phyloP scores from a whole-genome alignment of 2,888 invertebrate species.

The Alcis repandata region DNA sequence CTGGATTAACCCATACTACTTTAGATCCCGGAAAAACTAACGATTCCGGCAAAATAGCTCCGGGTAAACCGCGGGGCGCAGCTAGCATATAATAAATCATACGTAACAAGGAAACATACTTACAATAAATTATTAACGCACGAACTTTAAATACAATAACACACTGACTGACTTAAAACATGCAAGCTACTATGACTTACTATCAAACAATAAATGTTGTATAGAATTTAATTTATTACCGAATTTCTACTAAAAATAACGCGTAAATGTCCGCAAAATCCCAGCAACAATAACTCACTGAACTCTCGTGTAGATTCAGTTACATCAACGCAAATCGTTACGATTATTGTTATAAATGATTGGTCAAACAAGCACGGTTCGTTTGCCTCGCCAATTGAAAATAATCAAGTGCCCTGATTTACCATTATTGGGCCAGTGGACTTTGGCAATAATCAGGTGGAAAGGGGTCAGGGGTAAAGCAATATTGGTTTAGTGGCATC shows the following conservation, averaged over 20 bases:
- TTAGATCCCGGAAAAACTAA: too few species aligned
- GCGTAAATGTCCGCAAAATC: not conserved
- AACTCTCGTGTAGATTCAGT: slow-evolving; percentile 26
- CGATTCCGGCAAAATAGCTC: too few species aligned
- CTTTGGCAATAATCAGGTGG: slow-evolving; percentile 27
- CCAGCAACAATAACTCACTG: slow-evolving; percentile 6
- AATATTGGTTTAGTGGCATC: slow-evolving; percentile 34
- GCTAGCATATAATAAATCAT: too few species aligned
- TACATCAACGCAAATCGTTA: slow-evolving; percentile 41
- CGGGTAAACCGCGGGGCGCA: too few species aligned
- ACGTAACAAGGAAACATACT: slow-evolving; percentile 2
- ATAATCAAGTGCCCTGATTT: slow-evolving; percentile 34
- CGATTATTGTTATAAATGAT: slow-evolving; percentile 32
- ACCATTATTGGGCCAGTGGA: slow-evolving; percentile 27
- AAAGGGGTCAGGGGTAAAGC: slow-evolving; percentile 39
- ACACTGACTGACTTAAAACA: not conserved
- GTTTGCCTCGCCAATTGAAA: slow-evolving; percentile 29
- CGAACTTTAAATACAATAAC: not conserved
- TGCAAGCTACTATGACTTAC: slow-evolving; percentile 6
- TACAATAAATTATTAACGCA: slow-evolving; percentile 7
- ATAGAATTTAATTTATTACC: not conserved
- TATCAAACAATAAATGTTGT: slow-evolving; percentile 3
- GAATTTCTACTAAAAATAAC: not conserved
- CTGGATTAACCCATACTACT: too few species aligned
- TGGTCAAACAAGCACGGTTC: slow-evolving; percentile 30